Evolutionary conservation across 2,113 vertebrate genomes (phyloP).

Genomic region (Aptenodytes patagonicus): DNA sequence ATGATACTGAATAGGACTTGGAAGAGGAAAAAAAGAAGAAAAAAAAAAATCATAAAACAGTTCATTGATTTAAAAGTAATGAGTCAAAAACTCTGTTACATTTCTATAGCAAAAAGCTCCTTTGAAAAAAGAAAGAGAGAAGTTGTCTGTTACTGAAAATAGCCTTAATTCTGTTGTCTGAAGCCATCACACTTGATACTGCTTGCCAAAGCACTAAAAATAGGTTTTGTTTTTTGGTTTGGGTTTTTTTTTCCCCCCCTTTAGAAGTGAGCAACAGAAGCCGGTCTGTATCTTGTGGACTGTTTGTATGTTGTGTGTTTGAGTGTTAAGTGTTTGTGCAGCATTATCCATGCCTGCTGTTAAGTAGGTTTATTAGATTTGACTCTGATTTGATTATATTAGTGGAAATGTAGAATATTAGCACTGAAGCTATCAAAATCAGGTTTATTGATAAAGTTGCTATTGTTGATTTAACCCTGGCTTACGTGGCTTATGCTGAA

Average conservation of each 20-base stretch:
- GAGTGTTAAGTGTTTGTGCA: background rate
- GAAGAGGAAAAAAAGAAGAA: background rate
- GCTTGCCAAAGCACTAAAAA: background rate
- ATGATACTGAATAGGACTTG: background rate
- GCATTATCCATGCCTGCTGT: background rate
- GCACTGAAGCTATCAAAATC: background rate
- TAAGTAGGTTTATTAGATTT: background rate
- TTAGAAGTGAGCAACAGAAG: background rate
- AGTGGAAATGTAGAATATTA: background rate
- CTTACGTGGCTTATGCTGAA: background rate
- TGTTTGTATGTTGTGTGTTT: background rate
- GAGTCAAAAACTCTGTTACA: background rate
- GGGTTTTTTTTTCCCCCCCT: no score
- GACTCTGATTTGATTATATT: background rate
- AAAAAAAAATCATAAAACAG: background rate
- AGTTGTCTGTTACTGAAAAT: background rate
- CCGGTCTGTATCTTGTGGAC: background rate
- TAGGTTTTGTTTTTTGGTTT: background rate
- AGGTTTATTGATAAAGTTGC: background rate
- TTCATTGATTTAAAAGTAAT: background rate
- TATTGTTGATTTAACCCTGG: accelerated
- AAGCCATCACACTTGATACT: background rate
- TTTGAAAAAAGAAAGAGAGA: background rate
- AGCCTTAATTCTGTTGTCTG: background rate
- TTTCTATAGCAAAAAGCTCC: background rate